Percentiles rank a stretch among this genome's conserved stretches.
Conservation (phyloP, 1,140 invertebrate genomes). For the Acromyrmex charruanus region DNA sequence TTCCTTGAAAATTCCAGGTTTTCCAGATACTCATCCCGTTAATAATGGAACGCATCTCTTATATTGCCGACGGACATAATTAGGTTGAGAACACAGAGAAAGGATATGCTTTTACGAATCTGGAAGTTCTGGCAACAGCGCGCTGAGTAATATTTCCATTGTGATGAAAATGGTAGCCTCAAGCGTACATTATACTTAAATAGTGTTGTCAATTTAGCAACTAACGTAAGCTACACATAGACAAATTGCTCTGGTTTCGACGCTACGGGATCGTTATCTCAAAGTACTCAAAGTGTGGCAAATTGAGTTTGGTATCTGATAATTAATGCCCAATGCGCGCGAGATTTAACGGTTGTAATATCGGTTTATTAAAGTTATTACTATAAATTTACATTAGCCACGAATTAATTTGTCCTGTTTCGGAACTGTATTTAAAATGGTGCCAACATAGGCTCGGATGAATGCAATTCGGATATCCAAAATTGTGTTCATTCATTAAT, state of each 20-base stretch:
- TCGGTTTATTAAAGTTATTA: constrained; percentile 55
- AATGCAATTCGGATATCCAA: not conserved
- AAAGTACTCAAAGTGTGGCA: constrained; percentile 39
- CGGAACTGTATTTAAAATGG: constrained; percentile 39
- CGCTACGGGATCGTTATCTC: constrained; percentile 51
- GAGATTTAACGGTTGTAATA: constrained; percentile 54
- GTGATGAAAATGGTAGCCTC: constrained; percentile 18
- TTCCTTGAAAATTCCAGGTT: too few species aligned
- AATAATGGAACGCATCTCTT: not conserved
- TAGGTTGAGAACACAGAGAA: not conserved
- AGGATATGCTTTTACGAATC: constrained; percentile 26
- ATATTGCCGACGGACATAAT: not conserved
- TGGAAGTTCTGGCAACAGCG: not conserved
- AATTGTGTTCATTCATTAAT: not conserved
- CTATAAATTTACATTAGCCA: constrained; percentile 43
- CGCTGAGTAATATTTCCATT: not conserved
- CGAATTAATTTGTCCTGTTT: constrained; percentile 38
- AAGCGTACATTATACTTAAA: constrained; percentile 23
- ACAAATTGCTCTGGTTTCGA: constrained; percentile 46
- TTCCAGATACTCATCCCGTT: too few species aligned
- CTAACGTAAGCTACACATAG: constrained; percentile 22
- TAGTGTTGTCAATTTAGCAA: constrained; percentile 57
- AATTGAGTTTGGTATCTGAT: constrained; percentile 46
- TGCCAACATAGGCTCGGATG: not conserved
- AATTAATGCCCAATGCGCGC: constrained; percentile 56